Percentiles rank a stretch among this genome's conserved stretches.
Conservation (phyloP, 2,797 vertebrate genomes). For the Galago senegalensis region DNA sequence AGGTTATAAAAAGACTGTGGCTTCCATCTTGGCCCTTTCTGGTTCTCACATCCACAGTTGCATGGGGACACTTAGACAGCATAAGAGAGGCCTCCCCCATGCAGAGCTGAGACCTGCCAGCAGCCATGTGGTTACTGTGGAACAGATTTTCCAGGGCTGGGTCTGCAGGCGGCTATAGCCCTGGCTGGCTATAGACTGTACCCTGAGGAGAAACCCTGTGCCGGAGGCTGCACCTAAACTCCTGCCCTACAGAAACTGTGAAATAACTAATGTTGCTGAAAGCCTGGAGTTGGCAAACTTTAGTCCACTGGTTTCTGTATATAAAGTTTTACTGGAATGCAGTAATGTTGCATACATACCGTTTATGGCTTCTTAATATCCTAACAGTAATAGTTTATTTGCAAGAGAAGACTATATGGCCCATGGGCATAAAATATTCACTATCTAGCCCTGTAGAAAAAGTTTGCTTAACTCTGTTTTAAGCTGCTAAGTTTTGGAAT, state of each 20-base stretch:
- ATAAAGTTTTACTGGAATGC: conserved; percentile 48
- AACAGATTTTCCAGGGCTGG: neutral
- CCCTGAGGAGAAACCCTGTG: neutral
- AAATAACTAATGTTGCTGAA: neutral
- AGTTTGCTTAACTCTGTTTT: neutral
- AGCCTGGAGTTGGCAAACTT: neutral
- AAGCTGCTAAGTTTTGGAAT: neutral
- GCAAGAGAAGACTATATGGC: neutral
- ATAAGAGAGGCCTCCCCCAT: neutral
- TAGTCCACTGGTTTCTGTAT: neutral
- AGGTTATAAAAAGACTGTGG: neutral
- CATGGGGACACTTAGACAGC: neutral
- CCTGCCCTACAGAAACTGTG: neutral
- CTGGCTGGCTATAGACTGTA: neutral
- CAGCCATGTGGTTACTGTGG: neutral
- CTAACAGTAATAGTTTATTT: neutral
- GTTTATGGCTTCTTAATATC: neutral
- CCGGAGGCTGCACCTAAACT: neutral
- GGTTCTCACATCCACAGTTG: neutral
- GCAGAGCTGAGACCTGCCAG: neutral
- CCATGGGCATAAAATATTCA: neutral
- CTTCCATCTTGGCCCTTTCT: neutral
- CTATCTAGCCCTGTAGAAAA: neutral
- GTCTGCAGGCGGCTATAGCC: neutral
- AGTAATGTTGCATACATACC: no score